Evolutionary conservation across 2,113 vertebrate genomes (phyloP).

Genomic region (Dermatemys mawii): DNA sequence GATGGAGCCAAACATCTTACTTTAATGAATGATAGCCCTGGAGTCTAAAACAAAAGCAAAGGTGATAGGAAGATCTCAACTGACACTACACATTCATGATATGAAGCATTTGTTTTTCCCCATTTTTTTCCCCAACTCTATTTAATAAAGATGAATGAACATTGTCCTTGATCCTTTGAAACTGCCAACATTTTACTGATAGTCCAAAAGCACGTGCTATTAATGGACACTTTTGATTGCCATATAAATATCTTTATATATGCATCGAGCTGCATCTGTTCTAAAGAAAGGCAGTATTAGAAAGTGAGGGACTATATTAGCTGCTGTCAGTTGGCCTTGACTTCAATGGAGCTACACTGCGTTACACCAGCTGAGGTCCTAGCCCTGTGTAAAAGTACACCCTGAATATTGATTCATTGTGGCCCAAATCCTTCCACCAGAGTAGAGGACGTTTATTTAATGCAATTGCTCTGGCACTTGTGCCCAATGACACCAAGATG

Average conservation of each 20-base stretch:
- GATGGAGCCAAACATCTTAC: slow-evolving; percentile 49
- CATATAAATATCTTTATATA: neutral
- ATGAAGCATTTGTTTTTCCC: neutral
- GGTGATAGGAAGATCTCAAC: slow-evolving; percentile 22
- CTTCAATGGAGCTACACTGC: neutral
- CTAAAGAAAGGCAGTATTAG: slow-evolving; percentile 9
- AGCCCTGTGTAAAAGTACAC: neutral
- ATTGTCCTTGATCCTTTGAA: slow-evolving; percentile 22
- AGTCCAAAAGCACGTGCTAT: slow-evolving; percentile 33
- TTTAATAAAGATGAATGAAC: slow-evolving; percentile 61
- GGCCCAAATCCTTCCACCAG: neutral
- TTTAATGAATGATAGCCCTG: slow-evolving; percentile 58
- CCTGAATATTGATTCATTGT: neutral
- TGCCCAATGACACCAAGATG: neutral
- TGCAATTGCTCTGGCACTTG: neutral
- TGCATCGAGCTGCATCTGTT: slow-evolving; percentile 27
- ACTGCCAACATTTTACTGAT: slow-evolving; percentile 1
- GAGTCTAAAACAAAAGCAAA: slow-evolving; percentile 45
- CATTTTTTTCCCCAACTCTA: neutral
- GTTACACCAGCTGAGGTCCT: neutral
- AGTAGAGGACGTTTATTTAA: neutral
- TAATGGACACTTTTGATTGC: slow-evolving; percentile 30
- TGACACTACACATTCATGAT: slow-evolving; percentile 26
- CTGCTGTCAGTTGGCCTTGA: neutral
- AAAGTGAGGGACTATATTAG: neutral